Base-by-base conservation (phyloP, 1,140 invertebrate species). In the Teleopsis dalmanni region DNA sequence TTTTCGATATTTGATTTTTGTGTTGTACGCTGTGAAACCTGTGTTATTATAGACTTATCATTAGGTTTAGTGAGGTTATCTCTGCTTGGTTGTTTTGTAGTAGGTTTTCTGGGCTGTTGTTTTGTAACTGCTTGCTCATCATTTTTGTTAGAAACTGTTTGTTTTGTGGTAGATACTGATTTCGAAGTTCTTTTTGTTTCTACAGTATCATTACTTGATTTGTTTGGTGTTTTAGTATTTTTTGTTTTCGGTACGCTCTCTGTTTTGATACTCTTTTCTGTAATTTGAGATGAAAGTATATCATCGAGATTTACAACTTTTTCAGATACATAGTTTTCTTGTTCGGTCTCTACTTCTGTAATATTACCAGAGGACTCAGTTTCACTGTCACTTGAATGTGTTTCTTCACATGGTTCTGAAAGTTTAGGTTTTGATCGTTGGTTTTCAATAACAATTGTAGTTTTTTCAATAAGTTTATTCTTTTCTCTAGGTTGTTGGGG, bases 151-250 rank as follows among this genome's bases (percentile, higher is more conserved):
- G n/a, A 46, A 23, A 53, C 55, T 0, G 25, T 29, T 7, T 29
- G 48, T 1, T 36, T 56, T 10, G 55, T 59, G 5, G 44, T 52
- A 14, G 40, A 57, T 3, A 51, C 48, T 0, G 60, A 51, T 10
- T 62, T 57, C 11, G 62, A 60, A 6, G 57, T 48, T 4, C n/a
- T n/a, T n/a, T n/a, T n/a, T n/a, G n/a, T n/a, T 59, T 23, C 22
- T 25, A 41, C 13, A 26, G 4, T 6, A 4, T 14, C 13, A 8
- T 42, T 42, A 9, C 47, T 57, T 18, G 65, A 56, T 2, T 56
- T 51, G n/a, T 57, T 57, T 8, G 50, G 22, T 1, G 53, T 34
- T 33, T 47, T 37, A 1, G 25, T 14, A 18, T 3, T 13, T 10
- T 37, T 37, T 3, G 14, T 42, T 10, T 41, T 8, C 13, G 9